Evolutionary conservation across 30 jellyfish, hydroid and myxozoan species (phyloP), one percentile per base, ranked within the genome.

Genomic region (Catostylus mosaicus): DNA sequence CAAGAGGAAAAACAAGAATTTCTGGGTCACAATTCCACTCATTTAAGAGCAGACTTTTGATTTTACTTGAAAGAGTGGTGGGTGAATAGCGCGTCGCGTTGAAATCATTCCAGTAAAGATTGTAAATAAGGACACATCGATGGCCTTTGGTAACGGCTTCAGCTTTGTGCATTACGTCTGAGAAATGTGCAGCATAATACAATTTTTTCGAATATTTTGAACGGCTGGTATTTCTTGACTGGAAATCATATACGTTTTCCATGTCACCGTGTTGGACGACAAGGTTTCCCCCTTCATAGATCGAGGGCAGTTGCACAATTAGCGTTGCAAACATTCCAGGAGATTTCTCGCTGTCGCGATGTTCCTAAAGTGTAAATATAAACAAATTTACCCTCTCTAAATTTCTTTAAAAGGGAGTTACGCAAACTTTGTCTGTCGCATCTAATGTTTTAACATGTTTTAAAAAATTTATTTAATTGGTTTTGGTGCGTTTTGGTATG

Each of bases 271-370:
- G 88, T 16, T 76, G 20, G 20, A 76, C 88, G 52, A 76, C 26
- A 3, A 76, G 50, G 14, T 76, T 30, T 8, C 78, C 78, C 18
- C 88, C 88, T 51, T 27, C 16, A 31, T 36, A 76, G 18, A 2
- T 56, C 33, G 88, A 76, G 4, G 88, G 88, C 31, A 76, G 65
- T 30, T 59, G 79, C 20, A 76, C 43, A 50, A 76, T 30, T 6
- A 76, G 37, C 3, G 88, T 50, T 2, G 88, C 88, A 57, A 76
- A 76, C 88, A 76, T 76, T 20, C 88, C 88, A 51, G 78, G 79
- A 20, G 65, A 47, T 32, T 76, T 76, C 52, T 76, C 88, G 2
- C 82, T 52, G 30, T 76, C 88, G 16, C 82, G 29, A 63, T 76
- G 88, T 16, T 8, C 63, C 80, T 68, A 32, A 19, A 64, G 34